A percentile compares a stretch with the other conserved stretches of the same genome.
These are phyloP conservation scores for Protobothrops mucrosquamatus DNA, from an alignment of 2,113 vertebrate genomes.

Conservation along the genomic window DNA sequence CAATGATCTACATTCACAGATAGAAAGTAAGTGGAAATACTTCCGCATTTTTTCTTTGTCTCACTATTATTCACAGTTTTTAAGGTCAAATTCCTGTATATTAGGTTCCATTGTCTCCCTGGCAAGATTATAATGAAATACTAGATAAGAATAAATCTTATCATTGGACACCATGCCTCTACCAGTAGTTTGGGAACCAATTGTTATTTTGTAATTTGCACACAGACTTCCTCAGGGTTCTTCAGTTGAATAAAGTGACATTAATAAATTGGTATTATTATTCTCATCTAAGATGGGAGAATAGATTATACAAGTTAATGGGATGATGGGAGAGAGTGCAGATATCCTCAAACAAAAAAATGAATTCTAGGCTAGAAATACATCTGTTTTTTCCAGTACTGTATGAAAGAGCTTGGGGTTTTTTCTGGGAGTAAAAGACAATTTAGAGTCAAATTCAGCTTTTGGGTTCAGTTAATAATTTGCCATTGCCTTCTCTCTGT, in stretches of 20 bases:
- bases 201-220: not conserved
- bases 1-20: conserved; percentile 98
- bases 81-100: not conserved
- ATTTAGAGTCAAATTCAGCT: not conserved
- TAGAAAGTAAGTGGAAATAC: conserved; percentile 84
- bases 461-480: not conserved
- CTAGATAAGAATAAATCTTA: not conserved
- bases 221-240: not conserved
- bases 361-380: not conserved
- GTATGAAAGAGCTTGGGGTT: not conserved
- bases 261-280: not conserved
- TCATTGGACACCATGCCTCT: not conserved
- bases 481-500: not conserved
- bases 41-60: accelerated
- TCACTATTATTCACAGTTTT: not conserved
- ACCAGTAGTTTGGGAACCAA: not conserved
- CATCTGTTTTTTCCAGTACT: not conserved
- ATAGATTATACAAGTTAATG: not conserved
- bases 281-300: not conserved
- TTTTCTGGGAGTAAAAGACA: not conserved
- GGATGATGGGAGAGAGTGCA: not conserved
- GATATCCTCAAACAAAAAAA: not conserved
- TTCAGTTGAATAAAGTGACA: not conserved
- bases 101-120: not conserved
- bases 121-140: not conserved